Evolutionary conservation across 2,888 invertebrate species (phyloP).

Genomic region (Nemapogon koenigi): DNA sequence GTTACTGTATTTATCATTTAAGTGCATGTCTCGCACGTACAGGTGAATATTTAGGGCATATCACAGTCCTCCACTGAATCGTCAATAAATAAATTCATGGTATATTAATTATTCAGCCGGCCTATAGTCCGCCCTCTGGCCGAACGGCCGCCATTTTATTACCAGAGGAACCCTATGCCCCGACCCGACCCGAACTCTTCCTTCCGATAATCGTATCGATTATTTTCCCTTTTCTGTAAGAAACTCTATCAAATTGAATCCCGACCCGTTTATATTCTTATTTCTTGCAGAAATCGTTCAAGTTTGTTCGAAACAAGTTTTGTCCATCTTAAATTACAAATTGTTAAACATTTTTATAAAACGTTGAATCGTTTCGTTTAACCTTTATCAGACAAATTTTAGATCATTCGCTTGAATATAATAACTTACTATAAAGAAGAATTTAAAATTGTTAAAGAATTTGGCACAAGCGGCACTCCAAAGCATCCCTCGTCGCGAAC

Average conservation of each 20-base stretch:
- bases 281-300: slow-evolving; percentile 1
- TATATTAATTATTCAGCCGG: slow-evolving; percentile 20
- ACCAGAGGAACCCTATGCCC: slow-evolving; percentile 29
- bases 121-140: slow-evolving; percentile 12
- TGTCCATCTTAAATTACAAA: no score
- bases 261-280: slow-evolving; percentile 3
- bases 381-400: no score
- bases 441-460: no score
- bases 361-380: no score
- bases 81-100: slow-evolving; percentile 21
- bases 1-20: no score
- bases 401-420: no score
- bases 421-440: no score
- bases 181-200: slow-evolving; percentile 31
- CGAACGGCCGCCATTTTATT: slow-evolving; percentile 27
- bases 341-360: no score
- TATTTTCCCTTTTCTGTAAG: slow-evolving; percentile 27
- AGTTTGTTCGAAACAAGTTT: no score
- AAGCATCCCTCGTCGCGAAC: no score
- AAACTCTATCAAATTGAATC: slow-evolving; percentile 10
- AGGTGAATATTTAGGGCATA: slow-evolving; percentile 6
- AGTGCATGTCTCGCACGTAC: no score
- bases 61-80: slow-evolving; percentile 15
- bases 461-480: no score
- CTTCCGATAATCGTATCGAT: slow-evolving; percentile 41